These are phyloP conservation scores for Conchocele bisecta DNA, from an alignment of 2,888 invertebrate species.

Conservation along the genomic window DNA sequence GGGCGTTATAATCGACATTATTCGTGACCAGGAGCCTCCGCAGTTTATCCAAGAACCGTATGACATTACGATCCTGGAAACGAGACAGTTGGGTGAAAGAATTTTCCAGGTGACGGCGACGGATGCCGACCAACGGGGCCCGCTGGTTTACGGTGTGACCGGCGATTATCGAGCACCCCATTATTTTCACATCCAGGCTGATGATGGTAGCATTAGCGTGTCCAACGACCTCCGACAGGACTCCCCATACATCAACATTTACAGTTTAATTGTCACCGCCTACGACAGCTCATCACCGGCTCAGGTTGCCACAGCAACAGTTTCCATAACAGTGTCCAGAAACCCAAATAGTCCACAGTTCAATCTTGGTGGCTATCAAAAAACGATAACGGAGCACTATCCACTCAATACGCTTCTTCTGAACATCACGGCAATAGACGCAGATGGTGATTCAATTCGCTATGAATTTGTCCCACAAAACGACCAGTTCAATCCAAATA, in stretches of 20 bases:
- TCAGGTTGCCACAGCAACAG: slow-evolving; percentile 63
- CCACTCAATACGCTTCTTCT: slow-evolving; percentile 57
- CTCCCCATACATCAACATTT: slow-evolving; percentile 26
- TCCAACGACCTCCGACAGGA: slow-evolving; percentile 66
- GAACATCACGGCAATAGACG: slow-evolving; percentile 65
- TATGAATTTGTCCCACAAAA: slow-evolving; percentile 59
- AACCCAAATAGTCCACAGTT: slow-evolving; percentile 68
- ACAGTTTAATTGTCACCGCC: slow-evolving; percentile 60
- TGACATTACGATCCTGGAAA: slow-evolving; percentile 51
- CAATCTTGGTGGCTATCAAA: slow-evolving; percentile 54
- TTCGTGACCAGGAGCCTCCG: slow-evolving; percentile 60
- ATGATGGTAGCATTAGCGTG: slow-evolving; percentile 67
- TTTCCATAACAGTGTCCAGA: slow-evolving; percentile 63
- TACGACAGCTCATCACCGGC: slow-evolving; percentile 63
- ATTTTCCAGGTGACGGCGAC: slow-evolving; percentile 65
- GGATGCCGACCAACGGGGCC: slow-evolving; percentile 65
- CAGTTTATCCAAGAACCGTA: slow-evolving; percentile 65
- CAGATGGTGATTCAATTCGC: slow-evolving; percentile 65
- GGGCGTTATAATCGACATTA: slow-evolving; percentile 57
- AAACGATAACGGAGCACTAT: slow-evolving; percentile 61
- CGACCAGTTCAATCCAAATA: slow-evolving; percentile 49
- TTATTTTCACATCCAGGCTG: slow-evolving; percentile 69
- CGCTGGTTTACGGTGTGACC: slow-evolving; percentile 56
- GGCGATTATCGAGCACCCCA: slow-evolving; percentile 74
- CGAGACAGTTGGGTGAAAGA: slow-evolving; percentile 39